Conservation (phyloP, 1,140 invertebrate species). For the Atta colombica region DNA sequence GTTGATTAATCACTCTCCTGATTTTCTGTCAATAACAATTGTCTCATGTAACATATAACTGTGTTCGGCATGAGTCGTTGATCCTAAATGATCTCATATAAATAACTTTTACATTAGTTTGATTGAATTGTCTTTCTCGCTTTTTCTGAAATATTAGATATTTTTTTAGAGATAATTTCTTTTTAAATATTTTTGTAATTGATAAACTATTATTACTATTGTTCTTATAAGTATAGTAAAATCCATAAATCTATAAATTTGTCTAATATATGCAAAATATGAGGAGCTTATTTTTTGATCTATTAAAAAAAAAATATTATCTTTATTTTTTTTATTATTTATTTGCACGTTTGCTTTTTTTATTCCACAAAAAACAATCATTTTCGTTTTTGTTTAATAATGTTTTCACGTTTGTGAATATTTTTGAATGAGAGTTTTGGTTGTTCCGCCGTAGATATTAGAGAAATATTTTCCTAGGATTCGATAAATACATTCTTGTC, state of each 20-base stretch:
- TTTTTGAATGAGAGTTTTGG: background rate
- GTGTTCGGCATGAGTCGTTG: background rate
- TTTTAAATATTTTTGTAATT: background rate
- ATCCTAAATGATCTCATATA: background rate
- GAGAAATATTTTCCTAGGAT: conserved; percentile 72
- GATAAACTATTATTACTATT: background rate
- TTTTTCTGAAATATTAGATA: background rate
- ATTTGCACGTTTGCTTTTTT: background rate
- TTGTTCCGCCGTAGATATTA: conserved; percentile 42
- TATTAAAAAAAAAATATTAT: background rate
- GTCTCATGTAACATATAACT: background rate
- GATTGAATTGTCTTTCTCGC: background rate
- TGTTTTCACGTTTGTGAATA: background rate
- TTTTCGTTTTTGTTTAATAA: background rate
- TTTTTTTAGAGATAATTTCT: background rate
- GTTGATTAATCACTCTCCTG: background rate
- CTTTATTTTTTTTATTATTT: background rate
- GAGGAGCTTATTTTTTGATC: background rate
- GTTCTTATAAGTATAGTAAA: background rate
- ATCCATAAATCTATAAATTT: background rate
- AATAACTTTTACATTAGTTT: background rate
- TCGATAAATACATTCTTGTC: conserved; percentile 57
- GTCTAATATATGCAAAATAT: background rate
- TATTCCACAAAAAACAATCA: background rate
- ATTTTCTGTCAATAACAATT: conserved; percentile 19